A percentile compares a stretch with the other conserved stretches of the same genome.
These are phyloP conservation scores for Pantherophis alleghaniensis DNA, from an alignment of 2,797 vertebrate genomes.

Conservation along the genomic window DNA sequence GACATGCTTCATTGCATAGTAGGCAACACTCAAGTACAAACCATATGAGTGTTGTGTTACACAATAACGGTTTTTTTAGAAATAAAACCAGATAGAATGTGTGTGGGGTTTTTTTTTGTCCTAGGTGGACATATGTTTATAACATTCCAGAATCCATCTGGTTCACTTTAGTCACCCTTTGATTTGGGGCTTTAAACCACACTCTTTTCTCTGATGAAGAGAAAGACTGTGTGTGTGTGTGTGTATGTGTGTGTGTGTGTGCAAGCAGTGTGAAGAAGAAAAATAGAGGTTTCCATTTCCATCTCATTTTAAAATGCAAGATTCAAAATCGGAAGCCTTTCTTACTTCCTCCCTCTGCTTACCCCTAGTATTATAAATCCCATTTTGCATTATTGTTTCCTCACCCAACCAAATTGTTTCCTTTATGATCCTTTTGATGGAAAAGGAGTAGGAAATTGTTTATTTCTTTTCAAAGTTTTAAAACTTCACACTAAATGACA, in stretches of 20 bases:
- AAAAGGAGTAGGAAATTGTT: background rate
- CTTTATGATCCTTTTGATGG: background rate
- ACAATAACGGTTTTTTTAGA: background rate
- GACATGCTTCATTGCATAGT: background rate
- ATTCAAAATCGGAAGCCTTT: background rate
- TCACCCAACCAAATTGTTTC: background rate
- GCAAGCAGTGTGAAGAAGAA: background rate
- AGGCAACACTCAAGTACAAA: background rate
- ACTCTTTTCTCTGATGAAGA: background rate
- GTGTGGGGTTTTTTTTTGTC: background rate
- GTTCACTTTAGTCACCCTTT: conserved; percentile 22
- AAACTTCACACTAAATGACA: background rate
- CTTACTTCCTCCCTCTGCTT: background rate
- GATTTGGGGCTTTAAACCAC: conserved; percentile 8
- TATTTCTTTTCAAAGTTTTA: background rate
- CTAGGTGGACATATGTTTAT: conserved; percentile 5
- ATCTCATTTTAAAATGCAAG: conserved; percentile 2
- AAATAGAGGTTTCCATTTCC: background rate
- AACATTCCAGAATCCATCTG: conserved; percentile 9
- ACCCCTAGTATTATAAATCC: background rate
- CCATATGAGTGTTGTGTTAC: background rate
- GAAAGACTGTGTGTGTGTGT: background rate
- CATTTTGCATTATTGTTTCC: background rate
- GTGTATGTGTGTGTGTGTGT: background rate
- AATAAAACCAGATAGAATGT: conserved; percentile 19